Conservation (phyloP, 2,113 vertebrate genomes). For the Todiramphus chloris region DNA sequence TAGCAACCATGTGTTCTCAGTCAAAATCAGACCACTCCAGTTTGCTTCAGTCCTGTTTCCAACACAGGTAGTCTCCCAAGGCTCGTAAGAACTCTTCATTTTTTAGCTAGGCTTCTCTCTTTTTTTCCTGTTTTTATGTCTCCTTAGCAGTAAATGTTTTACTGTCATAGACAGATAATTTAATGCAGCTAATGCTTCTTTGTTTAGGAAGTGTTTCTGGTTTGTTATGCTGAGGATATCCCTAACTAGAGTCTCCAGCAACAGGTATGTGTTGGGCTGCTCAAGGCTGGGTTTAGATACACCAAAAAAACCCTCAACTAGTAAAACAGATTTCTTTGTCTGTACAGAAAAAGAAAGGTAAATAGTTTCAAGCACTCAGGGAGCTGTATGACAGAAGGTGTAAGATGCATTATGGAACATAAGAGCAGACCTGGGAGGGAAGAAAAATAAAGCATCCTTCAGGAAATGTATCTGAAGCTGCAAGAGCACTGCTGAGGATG, state of each 20-base stretch:
- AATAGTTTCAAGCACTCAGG: neutral
- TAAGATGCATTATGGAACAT: neutral
- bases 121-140: neutral
- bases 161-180: neutral
- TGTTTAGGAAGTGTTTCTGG: neutral
- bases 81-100: fast-evolving
- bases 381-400: neutral
- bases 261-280: neutral
- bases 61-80: too few relatives aligned
- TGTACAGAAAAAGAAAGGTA: fast-evolving
- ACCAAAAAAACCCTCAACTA: neutral
- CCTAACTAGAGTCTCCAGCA: neutral
- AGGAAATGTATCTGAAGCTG: neutral
- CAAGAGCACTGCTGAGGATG: neutral
- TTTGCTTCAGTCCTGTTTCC: neutral
- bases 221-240: neutral
- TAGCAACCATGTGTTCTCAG: neutral
- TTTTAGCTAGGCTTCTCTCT: neutral
- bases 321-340: neutral
- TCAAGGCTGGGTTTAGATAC: neutral
- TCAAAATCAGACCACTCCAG: neutral
- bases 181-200: neutral
- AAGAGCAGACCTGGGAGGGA: neutral
- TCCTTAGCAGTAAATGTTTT: neutral
- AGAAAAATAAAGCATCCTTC: neutral